Conservation (phyloP, 2,113 vertebrate species). For the Illadopsis cleaveri region DNA sequence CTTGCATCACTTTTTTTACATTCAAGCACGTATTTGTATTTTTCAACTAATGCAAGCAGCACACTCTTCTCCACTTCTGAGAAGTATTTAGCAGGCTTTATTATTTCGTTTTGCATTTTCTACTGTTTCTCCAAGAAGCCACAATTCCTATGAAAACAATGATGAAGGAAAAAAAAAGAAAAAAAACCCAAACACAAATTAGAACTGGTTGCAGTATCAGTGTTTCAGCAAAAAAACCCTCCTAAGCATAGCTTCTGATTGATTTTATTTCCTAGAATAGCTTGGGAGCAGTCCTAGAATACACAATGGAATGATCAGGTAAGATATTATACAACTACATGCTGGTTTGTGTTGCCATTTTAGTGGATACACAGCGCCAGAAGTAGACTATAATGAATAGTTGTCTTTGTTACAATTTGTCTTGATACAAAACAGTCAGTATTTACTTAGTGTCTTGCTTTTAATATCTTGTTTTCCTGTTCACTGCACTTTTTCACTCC, state of each 20-base stretch:
- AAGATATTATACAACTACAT: background rate
- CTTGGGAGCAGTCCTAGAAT: background rate
- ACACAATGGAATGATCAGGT: background rate
- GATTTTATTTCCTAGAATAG: background rate
- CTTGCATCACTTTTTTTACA: conserved; percentile 83
- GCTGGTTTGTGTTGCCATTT: background rate
- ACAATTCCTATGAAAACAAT: conserved; percentile 65
- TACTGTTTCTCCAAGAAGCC: conserved; percentile 58
- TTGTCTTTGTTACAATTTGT: background rate
- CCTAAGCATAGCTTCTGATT: background rate
- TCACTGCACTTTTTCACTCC: background rate
- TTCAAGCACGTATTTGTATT: conserved; percentile 82
- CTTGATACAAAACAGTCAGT: background rate
- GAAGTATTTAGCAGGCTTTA: conserved; percentile 85
- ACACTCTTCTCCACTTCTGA: conserved; percentile 85
- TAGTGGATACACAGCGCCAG: background rate
- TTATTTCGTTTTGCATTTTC: conserved; percentile 88
- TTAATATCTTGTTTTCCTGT: background rate
- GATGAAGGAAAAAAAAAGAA: background rate
- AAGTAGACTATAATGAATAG: background rate
- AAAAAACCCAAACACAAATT: background rate
- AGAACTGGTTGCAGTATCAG: background rate
- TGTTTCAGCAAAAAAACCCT: background rate
- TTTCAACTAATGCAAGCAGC: conserved; percentile 80
- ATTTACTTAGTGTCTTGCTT: background rate